Evolutionary conservation across 2,113 vertebrate genomes (phyloP).

Genomic region (Mola mola): DNA sequence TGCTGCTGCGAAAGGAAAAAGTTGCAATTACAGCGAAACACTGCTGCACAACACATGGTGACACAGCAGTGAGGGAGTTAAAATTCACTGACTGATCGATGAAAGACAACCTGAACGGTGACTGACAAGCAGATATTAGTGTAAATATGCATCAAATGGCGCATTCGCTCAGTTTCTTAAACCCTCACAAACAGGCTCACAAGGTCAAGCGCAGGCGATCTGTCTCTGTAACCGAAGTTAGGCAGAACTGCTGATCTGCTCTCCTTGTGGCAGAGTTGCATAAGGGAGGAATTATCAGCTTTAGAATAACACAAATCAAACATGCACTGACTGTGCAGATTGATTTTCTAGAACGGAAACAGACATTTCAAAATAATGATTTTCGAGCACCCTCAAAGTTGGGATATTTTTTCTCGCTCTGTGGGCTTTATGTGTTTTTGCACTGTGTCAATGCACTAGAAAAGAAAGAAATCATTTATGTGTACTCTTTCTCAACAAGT

Average conservation of each 20-base stretch:
- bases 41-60: conserved; percentile 27
- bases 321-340: conserved; percentile 32
- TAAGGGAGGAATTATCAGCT: conserved; percentile 65
- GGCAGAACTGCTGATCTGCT: conserved; percentile 46
- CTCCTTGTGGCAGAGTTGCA: conserved; percentile 44
- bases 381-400: conserved; percentile 52
- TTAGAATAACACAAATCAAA: conserved; percentile 64
- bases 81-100: conserved; percentile 31
- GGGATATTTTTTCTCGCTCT: conserved; percentile 64
- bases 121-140: conserved; percentile 9
- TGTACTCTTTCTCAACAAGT: conserved; percentile 23
- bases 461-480: conserved; percentile 45
- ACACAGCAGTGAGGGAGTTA: background rate
- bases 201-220: conserved; percentile 50
- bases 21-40: conserved; percentile 48
- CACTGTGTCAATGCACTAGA: conserved; percentile 40
- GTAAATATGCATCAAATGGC: conserved; percentile 26
- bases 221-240: conserved; percentile 18
- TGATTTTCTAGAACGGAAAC: conserved; percentile 62
- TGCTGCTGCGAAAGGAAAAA: conserved; percentile 59
- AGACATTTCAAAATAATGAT: conserved; percentile 58
- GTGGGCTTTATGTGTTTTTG: conserved; percentile 65
- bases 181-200: conserved; percentile 34
- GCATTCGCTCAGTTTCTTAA: conserved; percentile 29
- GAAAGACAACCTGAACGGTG: conserved; percentile 8